These are phyloP conservation scores for Chironex yamaguchii DNA, from an alignment of 30 jellyfish, hydroid and myxozoan species.

Conservation along the genomic window DNA sequence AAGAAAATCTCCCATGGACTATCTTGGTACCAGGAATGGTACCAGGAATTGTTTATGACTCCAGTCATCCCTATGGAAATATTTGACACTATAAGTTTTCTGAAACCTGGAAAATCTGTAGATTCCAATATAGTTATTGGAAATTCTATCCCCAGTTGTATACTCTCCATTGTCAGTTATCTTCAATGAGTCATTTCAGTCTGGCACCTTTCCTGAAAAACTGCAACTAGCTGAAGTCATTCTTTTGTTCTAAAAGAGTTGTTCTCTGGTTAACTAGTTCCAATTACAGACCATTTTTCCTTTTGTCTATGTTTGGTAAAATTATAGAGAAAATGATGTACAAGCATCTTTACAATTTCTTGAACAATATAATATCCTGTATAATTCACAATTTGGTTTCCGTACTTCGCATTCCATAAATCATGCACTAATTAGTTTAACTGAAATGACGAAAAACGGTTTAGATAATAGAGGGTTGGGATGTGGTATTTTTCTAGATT, in stretches of 20 bases:
- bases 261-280: constrained; percentile 17
- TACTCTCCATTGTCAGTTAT: constrained; percentile 1
- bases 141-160: constrained; percentile 3
- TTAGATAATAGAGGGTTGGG: constrained; percentile 4
- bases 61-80: neutral
- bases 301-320: constrained; percentile 16
- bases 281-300: constrained; percentile 25
- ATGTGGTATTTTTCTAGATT: constrained; percentile 16
- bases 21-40: constrained; percentile 5
- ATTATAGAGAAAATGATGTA: constrained; percentile 23
- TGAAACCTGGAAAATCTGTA: constrained; percentile 37
- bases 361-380: constrained; percentile 3
- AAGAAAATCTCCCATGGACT: constrained; percentile 48
- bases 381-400: constrained; percentile 42
- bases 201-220: neutral
- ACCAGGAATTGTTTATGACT: constrained; percentile 10
- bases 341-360: constrained; percentile 28
- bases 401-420: neutral
- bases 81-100: neutral
- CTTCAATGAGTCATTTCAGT: neutral
- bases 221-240: constrained; percentile 7
- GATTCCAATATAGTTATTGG: constrained; percentile 54
- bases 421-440: constrained; percentile 28
- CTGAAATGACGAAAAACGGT: too few species aligned
- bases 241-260: constrained; percentile 10